A percentile compares a stretch with the other conserved stretches of the same genome.
Conservation (phyloP, 2,797 vertebrate species). For the Siniperca undulata region DNA sequence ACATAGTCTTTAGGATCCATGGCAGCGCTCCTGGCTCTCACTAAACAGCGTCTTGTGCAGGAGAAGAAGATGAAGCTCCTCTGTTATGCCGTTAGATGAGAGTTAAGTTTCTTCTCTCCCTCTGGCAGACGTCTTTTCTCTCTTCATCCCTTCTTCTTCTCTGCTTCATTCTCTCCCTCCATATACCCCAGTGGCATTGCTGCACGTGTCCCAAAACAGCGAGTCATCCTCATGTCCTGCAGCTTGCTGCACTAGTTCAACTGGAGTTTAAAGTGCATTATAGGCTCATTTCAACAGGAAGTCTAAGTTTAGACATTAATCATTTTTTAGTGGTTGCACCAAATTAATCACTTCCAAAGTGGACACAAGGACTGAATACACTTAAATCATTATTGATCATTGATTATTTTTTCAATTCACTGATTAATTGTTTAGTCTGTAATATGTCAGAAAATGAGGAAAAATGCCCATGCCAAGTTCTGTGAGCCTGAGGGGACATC, state of each 20-base stretch:
- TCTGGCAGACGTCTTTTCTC: background rate
- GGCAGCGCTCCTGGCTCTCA: slow-evolving; percentile 17
- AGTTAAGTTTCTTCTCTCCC: slow-evolving; percentile 11
- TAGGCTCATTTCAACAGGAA: slow-evolving; percentile 5
- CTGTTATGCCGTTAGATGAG: slow-evolving; percentile 17
- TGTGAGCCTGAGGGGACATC: background rate
- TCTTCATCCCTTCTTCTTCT: slow-evolving; percentile 11
- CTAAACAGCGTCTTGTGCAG: slow-evolving; percentile 15
- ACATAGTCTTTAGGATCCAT: background rate
- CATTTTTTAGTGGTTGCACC: background rate
- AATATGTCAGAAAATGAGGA: background rate
- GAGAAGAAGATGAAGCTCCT: slow-evolving; percentile 31
- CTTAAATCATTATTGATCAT: background rate
- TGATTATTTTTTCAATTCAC: background rate
- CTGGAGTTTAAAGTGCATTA: slow-evolving; percentile 29
- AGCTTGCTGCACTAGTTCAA: slow-evolving; percentile 26
- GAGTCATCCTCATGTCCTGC: slow-evolving; percentile 13
- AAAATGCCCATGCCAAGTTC: background rate
- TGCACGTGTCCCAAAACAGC: slow-evolving; percentile 10
- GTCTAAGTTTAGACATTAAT: slow-evolving; percentile 1
- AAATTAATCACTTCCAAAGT: background rate
- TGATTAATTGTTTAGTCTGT: background rate
- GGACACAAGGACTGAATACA: background rate
- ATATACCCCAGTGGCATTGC: background rate
- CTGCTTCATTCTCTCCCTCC: background rate